Percentiles rank a stretch among this genome's conserved stretches.
Evolutionary conservation across 2,113 vertebrate species (phyloP).

Genomic region (Phylloscopus trochilus): DNA sequence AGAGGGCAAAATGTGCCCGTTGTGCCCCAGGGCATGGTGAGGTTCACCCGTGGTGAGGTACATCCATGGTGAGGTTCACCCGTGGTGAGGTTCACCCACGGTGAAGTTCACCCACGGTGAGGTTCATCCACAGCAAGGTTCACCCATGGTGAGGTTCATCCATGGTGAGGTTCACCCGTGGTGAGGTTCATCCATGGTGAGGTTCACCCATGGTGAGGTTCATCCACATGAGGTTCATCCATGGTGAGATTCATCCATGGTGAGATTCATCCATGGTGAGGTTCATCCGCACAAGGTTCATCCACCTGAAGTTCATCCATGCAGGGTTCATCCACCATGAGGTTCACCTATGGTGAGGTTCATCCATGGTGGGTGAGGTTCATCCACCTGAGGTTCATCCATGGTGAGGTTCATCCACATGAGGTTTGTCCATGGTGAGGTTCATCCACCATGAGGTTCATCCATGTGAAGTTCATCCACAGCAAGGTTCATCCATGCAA

Average conservation of each 20-base stretch:
- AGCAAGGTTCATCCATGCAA: accelerated
- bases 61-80: accelerated
- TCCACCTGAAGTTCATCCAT: accelerated
- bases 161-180: accelerated
- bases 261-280: accelerated
- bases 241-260: accelerated
- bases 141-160: accelerated
- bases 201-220: not conserved
- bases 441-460: accelerated
- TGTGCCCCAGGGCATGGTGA: not conserved
- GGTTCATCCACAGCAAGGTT: accelerated
- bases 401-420: accelerated
- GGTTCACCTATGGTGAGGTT: not conserved
- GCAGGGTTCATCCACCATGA: too few relatives aligned
- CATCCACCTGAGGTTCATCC: not conserved
- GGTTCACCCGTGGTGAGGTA: too few relatives aligned
- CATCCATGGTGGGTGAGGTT: not conserved
- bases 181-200: accelerated
- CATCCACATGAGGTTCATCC: not conserved
- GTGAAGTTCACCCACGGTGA: not conserved
- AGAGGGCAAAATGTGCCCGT: not conserved
- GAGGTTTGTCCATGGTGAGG: accelerated
- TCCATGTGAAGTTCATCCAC: too few relatives aligned
- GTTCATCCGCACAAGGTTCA: accelerated
- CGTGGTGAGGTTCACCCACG: not conserved